Conservation (phyloP, 2,113 vertebrate genomes). For the Coregonus clupeaformis region DNA sequence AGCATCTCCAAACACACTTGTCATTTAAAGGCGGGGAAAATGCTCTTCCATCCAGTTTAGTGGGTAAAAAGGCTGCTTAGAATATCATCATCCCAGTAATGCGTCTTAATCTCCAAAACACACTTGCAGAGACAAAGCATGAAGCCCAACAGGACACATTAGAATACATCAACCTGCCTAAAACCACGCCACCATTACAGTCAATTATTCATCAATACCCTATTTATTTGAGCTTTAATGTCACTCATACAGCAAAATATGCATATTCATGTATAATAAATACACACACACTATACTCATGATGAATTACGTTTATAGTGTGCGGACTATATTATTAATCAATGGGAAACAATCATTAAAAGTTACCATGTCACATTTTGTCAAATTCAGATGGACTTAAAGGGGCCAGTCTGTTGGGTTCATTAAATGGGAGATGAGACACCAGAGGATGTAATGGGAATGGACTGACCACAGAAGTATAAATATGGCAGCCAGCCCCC, state of each 20-base stretch:
- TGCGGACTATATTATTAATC: slow-evolving; percentile 71
- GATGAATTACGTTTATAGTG: slow-evolving; percentile 76
- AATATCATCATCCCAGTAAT: slow-evolving; percentile 66
- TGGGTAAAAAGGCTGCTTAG: slow-evolving; percentile 62
- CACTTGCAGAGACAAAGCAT: slow-evolving; percentile 49
- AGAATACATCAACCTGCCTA: slow-evolving; percentile 22
- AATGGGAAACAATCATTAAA: slow-evolving; percentile 58
- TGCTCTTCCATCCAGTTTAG: slow-evolving; percentile 67
- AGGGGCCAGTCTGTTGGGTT: slow-evolving; percentile 47
- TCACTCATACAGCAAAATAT: slow-evolving; percentile 67
- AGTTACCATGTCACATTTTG: slow-evolving; percentile 69
- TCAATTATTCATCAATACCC: slow-evolving; percentile 78
- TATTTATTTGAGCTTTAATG: slow-evolving; percentile 74
- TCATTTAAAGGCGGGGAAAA: slow-evolving; percentile 80
- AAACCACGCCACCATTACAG: slow-evolving; percentile 43
- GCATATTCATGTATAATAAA: slow-evolving; percentile 76
- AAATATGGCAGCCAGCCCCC: slow-evolving; percentile 27
- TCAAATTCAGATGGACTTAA: slow-evolving; percentile 67
- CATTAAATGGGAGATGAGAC: slow-evolving; percentile 29
- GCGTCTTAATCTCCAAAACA: slow-evolving; percentile 62
- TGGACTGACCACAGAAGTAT: slow-evolving; percentile 54
- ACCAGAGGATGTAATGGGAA: slow-evolving; percentile 45
- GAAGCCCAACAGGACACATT: slow-evolving; percentile 56
- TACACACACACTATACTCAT: slow-evolving; percentile 40
- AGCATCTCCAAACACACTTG: slow-evolving; percentile 82